Base-by-base conservation (phyloP, 35 echinoderm and acorn worm genomes). In the Hemicentrotus pulcherrimus region DNA sequence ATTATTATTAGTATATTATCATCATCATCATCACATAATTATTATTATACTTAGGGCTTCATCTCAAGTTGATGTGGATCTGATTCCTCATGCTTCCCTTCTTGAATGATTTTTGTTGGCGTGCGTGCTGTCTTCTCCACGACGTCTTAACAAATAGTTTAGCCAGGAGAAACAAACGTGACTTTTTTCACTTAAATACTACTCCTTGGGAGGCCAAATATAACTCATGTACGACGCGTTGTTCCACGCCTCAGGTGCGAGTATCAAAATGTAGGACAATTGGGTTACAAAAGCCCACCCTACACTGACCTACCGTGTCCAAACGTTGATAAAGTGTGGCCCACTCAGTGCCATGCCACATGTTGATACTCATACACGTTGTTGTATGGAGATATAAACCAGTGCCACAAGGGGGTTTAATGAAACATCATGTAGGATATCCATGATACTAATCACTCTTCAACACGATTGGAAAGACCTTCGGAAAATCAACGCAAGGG, bases 231-330 rank as follows among this genome's bases (percentile, higher is more conserved):
- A 28, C 65, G 24, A 78, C 24, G 65, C 65, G 65, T 78, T 78
- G 65, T 78, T 28, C 65, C 19, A 6, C 9, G 19, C 65, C 65
- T 78, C 65, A 78, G 65, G 65, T 28, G 65, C 22, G 7, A 28
- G 65, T 78, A 78, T 78, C 65, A n/a, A 78, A 78, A 78, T 78
- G 24, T 78, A 78, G 65, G 65, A 78, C 65, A 78, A 78, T 78
- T 78, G 65, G 65, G 65, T 78, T 78, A 78, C 19, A 78, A n/a
- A 15, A 22, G n/a, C 22, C 18, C 4, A 78, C 65, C 65, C 28
- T 7, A 78, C 65, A 78, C 65, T 78, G 65, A 78, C 65, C 22
- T 78, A 15, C 22, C 24, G 24, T 78, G 65, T 78, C 52, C 52
- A 59, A 59, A 59, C 7, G 22, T n/a, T 28, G 5, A 78, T 78